Conservation (phyloP, 2,113 vertebrate genomes). For the Pterocles orientalis region DNA sequence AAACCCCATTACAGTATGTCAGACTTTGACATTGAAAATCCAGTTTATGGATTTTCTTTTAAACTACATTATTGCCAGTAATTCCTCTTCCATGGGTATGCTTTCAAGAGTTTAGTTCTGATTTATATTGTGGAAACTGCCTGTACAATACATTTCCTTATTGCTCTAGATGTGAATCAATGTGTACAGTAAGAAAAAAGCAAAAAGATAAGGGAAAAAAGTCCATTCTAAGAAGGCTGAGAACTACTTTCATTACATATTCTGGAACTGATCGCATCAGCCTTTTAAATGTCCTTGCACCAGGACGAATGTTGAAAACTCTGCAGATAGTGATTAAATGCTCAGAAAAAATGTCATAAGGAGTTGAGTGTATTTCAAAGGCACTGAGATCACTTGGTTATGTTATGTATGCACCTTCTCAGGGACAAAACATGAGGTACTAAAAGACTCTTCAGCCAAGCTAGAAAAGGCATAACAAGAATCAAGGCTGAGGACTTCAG, state of each 20-base stretch:
- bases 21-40: no score
- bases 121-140: neutral
- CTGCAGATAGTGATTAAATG: neutral
- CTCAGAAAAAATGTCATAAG: neutral
- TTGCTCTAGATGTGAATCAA: neutral
- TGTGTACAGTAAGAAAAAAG: neutral
- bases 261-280: neutral
- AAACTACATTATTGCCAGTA: neutral
- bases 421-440: neutral
- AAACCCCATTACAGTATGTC: rapidly evolving
- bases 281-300: neutral
- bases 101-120: neutral
- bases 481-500: neutral
- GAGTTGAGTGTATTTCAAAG: neutral
- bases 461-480: neutral
- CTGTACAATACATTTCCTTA: neutral
- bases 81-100: neutral
- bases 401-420: neutral
- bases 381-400: neutral
- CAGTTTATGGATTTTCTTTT: neutral
- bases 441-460: neutral
- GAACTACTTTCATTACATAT: neutral
- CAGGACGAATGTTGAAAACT: neutral
- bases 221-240: neutral
- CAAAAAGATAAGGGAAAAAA: no score